Conservation (phyloP, 1,140 invertebrate genomes). For the Heliconius nattereri region DNA sequence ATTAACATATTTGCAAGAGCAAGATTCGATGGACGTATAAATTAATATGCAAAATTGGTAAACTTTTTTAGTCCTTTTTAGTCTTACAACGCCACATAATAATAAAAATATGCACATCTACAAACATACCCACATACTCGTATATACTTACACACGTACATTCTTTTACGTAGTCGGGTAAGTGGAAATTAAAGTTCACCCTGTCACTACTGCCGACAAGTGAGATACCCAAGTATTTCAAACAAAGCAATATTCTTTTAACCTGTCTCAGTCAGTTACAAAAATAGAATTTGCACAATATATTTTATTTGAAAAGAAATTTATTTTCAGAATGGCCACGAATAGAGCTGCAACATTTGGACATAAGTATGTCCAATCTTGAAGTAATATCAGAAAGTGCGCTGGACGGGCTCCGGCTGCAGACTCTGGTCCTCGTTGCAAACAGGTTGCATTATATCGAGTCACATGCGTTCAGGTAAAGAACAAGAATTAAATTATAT, state of each 20-base stretch:
- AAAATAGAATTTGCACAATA: conserved; percentile 27
- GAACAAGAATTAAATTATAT: not conserved
- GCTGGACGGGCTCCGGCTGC: conserved; percentile 68
- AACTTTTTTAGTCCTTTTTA: no score
- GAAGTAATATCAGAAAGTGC: conserved; percentile 74
- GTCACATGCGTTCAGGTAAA: conserved; percentile 69
- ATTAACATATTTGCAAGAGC: no score
- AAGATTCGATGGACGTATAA: no score
- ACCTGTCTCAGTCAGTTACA: conserved; percentile 21
- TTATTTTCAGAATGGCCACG: conserved; percentile 74
- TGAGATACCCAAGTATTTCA: not conserved
- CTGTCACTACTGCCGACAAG: not conserved
- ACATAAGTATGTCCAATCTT: conserved; percentile 76
- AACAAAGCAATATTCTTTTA: conserved; percentile 14
- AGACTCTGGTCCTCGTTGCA: conserved; percentile 74
- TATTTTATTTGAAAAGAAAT: conserved; percentile 26
- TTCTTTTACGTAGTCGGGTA: not conserved
- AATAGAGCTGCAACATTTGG: conserved; percentile 73
- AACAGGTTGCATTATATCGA: conserved; percentile 75
- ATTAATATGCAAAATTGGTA: no score
- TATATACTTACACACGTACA: not conserved
- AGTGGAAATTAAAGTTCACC: not conserved
- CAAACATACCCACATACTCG: no score
- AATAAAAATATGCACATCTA: no score
- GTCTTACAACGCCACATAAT: no score